Evolutionary conservation across 1,140 invertebrate genomes (phyloP).

Genomic region (Armadillidium nasatum): DNA sequence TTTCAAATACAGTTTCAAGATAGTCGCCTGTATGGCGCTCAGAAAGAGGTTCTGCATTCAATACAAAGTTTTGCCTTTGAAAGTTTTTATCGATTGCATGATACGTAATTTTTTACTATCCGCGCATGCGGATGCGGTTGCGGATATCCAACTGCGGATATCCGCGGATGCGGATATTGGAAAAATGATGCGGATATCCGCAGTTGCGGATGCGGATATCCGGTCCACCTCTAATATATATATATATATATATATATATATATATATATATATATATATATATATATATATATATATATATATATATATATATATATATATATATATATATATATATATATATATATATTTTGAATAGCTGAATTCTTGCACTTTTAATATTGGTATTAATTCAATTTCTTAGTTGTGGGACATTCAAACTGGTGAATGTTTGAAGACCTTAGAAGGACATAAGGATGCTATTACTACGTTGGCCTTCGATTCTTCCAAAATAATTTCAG

Average conservation of each 20-base stretch:
- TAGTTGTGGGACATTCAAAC: constrained; percentile 52
- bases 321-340: constrained; percentile 4
- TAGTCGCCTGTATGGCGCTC: too few species aligned
- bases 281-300: neutral
- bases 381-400: constrained; percentile 20
- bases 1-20: too few species aligned
- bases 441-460: constrained; percentile 54
- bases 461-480: constrained; percentile 56
- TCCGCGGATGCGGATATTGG: too few species aligned
- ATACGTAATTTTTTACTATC: too few species aligned
- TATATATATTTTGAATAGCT: constrained; percentile 13
- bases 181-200: too few species aligned
- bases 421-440: constrained; percentile 51
- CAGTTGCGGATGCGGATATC: too few species aligned
- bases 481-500: constrained; percentile 51
- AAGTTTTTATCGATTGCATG: too few species aligned
- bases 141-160: too few species aligned
- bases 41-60: too few species aligned
- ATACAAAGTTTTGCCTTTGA: too few species aligned
- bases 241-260: neutral
- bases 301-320: neutral
- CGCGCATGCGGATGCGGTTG: too few species aligned
- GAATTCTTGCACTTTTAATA: constrained; percentile 16
- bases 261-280: constrained; percentile 23
- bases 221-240: too few species aligned